Evolutionary conservation across 2,113 vertebrate genomes (phyloP).

Genomic region (Antigone vipio): DNA sequence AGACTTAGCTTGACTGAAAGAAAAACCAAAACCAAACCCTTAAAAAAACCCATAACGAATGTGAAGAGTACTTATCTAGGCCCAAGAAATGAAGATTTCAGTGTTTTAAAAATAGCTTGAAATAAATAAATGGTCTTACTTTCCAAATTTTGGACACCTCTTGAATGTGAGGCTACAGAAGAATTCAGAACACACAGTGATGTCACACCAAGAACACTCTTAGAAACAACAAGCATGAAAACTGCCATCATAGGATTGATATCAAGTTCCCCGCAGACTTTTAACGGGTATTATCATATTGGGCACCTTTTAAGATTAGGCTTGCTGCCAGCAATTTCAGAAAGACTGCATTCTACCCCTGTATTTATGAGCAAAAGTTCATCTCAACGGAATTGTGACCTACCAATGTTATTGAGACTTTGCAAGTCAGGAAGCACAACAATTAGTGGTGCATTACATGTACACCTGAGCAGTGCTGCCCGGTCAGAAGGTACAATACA

Average conservation of each 20-base stretch:
- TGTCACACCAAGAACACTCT: not conserved
- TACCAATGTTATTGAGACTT: not conserved
- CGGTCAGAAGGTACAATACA: not conserved
- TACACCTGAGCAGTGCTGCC: not conserved
- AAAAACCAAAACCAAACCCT: not conserved
- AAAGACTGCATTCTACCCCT: not conserved
- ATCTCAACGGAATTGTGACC: not conserved
- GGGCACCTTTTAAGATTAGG: not conserved
- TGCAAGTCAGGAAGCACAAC: not conserved
- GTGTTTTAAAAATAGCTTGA: not conserved
- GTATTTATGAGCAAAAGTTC: not conserved
- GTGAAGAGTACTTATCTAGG: not conserved
- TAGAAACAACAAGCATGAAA: not conserved
- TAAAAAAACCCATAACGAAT: not conserved
- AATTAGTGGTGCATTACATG: not conserved
- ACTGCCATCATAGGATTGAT: not conserved
- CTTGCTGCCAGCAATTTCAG: not conserved
- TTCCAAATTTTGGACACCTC: not conserved
- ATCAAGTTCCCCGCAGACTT: not conserved
- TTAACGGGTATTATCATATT: not conserved
- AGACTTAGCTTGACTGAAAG: not conserved
- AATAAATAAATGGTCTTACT: not conserved
- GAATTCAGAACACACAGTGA: not conserved
- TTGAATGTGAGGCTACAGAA: not conserved
- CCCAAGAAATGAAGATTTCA: not conserved